A percentile compares a stretch with the other conserved stretches of the same genome.
Evolutionary conservation across 2,797 vertebrate species (phyloP).

Genomic region (Sebastes steindachneri): DNA sequence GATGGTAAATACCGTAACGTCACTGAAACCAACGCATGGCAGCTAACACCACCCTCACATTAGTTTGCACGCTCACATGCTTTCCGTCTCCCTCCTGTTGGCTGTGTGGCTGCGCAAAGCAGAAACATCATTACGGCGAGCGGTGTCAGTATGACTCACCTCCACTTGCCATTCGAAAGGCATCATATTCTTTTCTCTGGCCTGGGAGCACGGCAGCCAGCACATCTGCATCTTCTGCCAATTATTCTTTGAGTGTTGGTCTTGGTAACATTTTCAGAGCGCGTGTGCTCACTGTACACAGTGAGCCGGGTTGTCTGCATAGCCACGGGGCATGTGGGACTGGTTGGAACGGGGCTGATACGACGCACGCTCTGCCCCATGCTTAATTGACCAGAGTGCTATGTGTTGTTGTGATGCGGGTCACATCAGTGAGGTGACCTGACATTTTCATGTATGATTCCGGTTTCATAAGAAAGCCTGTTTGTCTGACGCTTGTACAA

Average conservation of each 20-base stretch:
- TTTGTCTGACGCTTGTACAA: constrained; percentile 27
- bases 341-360: constrained; percentile 43
- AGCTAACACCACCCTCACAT: constrained; percentile 55
- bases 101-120: constrained; percentile 55
- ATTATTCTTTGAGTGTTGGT: constrained; percentile 70
- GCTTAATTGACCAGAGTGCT: constrained; percentile 64
- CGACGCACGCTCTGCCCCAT: constrained; percentile 6
- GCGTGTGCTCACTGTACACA: constrained; percentile 4
- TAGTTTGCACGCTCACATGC: constrained; percentile 61
- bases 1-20: constrained; percentile 40
- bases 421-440: constrained; percentile 51
- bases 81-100: constrained; percentile 37
- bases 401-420: constrained; percentile 32
- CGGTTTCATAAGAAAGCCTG: constrained; percentile 37
- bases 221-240: constrained; percentile 77
- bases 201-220: constrained; percentile 54
- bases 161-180: constrained; percentile 77
- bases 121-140: constrained; percentile 69
- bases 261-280: constrained; percentile 42
- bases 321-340: constrained; percentile 55
- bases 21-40: constrained; percentile 31
- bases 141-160: constrained; percentile 75
- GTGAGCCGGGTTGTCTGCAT: constrained; percentile 50
- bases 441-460: constrained; percentile 54
- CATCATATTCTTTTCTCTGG: constrained; percentile 63